Evolutionary conservation across 2,797 vertebrate genomes (phyloP).

Genomic region (Anomalospiza imberbis): DNA sequence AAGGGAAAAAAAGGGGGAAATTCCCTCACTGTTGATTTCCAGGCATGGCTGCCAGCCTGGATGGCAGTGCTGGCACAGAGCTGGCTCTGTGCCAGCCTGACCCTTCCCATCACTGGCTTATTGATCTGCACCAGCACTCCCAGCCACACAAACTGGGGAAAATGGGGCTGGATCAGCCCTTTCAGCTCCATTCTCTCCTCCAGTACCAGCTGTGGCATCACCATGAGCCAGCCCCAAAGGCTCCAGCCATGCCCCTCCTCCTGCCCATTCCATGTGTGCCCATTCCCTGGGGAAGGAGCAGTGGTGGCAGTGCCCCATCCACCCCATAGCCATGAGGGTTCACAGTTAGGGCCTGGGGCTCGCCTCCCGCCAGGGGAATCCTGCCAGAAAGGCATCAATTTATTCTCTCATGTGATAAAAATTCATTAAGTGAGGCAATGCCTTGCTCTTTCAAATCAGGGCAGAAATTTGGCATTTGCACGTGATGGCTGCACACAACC

Average conservation of each 20-base stretch:
- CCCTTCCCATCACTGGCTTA: neutral
- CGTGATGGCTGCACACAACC: rapidly evolving
- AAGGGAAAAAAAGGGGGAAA: neutral
- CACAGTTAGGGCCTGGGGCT: neutral
- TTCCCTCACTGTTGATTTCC: neutral
- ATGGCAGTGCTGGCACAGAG: neutral
- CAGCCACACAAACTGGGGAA: rapidly evolving
- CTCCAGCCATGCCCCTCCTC: neutral
- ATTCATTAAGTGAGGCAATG: neutral
- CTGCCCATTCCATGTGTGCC: rapidly evolving
- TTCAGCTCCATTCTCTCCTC: neutral
- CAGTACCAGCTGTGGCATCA: rapidly evolving
- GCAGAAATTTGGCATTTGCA: neutral
- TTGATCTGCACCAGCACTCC: neutral
- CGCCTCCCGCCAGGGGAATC: neutral
- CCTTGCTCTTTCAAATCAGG: neutral
- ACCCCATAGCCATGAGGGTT: rapidly evolving
- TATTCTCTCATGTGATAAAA: neutral
- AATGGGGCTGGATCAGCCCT: neutral
- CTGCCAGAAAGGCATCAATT: neutral
- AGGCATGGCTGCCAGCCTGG: rapidly evolving
- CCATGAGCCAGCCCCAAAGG: neutral
- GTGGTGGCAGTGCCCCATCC: neutral
- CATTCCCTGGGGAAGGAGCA: neutral
- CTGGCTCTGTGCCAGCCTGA: neutral